Base-by-base conservation (phyloP, 92 coral and sea anemone species). In the Epizoanthus scotinus region DNA sequence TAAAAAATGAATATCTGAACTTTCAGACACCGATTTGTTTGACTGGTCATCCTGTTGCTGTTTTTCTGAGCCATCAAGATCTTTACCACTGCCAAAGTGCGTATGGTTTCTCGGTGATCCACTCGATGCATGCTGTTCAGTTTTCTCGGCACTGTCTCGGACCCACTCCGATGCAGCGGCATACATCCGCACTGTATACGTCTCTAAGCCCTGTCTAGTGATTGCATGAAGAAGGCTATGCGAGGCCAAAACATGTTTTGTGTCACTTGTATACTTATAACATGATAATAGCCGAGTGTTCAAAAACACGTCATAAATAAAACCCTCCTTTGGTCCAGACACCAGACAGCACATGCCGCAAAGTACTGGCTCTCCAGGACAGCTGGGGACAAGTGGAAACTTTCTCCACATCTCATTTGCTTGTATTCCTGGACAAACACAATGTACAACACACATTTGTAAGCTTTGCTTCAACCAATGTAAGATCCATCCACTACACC, bases 291-390 rank as follows among this genome's bases (percentile, higher is more conserved):
- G 81, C 55, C 81, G 83, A 65, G 94, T 85, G 29, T 70, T 82
- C 62, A 65, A 77, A 73, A 88, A 93, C 14, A 96, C 87, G 44
- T 93, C 91, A 63, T 96, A 96, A 57, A 96, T 77, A 68, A 75
- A 91, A 13, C 98, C 98, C 78, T 96, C 92, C 63, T 93, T 96
- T 15, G 98, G 95, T 10, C 98, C 88, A 19, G 99, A 96, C 34
- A 96, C 93, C 70, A 96, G 78, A 52, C 90, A 87, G 66, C 93
- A 87, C 98, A 96, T 91, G 2, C 99, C 99, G 65, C 98, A 93
- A 0, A 96, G 86, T 22, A 86, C 79, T 8, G 93, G 92, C 20
- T 86, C 82, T 18, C 68, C 84, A 17, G 66, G 36, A 38, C 21
- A 21, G 26, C 74, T 81, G 9, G 90, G 86, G 19, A 77, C 77